These are phyloP conservation scores for Cyclina sinensis DNA, from an alignment of 1,140 invertebrate genomes.

Conservation along the genomic window DNA sequence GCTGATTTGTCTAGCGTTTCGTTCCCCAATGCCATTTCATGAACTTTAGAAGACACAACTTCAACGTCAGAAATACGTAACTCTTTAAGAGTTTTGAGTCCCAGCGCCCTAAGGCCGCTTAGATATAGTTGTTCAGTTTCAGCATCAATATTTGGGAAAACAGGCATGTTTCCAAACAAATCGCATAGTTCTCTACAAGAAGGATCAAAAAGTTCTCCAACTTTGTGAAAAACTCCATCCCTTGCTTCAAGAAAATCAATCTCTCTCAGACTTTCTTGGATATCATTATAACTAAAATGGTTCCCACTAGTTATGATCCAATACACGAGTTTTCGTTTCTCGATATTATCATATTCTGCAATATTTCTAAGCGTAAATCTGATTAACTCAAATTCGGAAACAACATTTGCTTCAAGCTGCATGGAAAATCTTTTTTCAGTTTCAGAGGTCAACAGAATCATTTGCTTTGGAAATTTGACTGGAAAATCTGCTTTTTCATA, in stretches of 20 bases:
- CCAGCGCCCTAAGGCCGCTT: neutral
- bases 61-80: neutral
- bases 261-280: neutral
- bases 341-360: neutral
- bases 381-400: neutral
- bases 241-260: neutral
- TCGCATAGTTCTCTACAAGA: neutral
- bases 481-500: neutral
- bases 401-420: neutral
- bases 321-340: neutral
- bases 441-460: constrained; percentile 3
- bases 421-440: neutral
- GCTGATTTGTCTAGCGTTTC: neutral
- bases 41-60: neutral
- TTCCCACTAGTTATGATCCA: neutral
- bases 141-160: constrained; percentile 25
- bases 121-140: neutral
- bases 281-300: neutral
- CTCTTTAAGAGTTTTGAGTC: constrained; percentile 46
- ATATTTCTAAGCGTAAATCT: neutral
- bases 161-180: constrained; percentile 19
- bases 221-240: neutral
- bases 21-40: neutral
- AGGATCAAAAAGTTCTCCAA: constrained; percentile 46
- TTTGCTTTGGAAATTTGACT: neutral